Conservation (phyloP, 2,888 invertebrate genomes). For the Leptinotarsa peninsularis region DNA sequence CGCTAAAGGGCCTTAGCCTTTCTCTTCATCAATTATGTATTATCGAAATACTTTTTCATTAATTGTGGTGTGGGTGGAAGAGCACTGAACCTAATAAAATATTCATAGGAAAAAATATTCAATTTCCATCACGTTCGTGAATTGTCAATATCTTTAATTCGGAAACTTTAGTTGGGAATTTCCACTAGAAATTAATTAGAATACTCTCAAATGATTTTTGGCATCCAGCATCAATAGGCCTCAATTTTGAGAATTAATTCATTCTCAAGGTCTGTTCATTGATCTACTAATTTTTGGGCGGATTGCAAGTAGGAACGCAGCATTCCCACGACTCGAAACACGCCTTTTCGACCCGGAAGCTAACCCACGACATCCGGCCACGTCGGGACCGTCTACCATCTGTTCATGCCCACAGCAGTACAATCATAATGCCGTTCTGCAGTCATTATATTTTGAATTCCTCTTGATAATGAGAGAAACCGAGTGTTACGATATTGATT, state of each 20-base stretch:
- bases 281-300: neutral
- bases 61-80: neutral
- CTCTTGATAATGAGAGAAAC: neutral
- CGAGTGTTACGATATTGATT: neutral
- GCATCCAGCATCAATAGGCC: too few relatives aligned
- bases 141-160: neutral
- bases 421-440: neutral
- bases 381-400: slow-evolving; percentile 27
- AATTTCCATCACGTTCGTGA: slow-evolving; percentile 2
- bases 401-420: slow-evolving; percentile 17
- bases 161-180: neutral
- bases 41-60: slow-evolving; percentile 9
- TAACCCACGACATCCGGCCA: slow-evolving; percentile 54
- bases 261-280: neutral
- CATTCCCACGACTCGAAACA: neutral
- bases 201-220: neutral
- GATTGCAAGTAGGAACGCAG: neutral
- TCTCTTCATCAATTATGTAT: neutral
- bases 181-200: neutral
- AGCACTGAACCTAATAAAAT: slow-evolving; percentile 2
- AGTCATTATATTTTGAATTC: slow-evolving; percentile 8
- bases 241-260: too few relatives aligned
- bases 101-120: neutral
- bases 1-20: neutral
- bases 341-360: slow-evolving; percentile 51